Evolutionary conservation across 1,140 invertebrate species (phyloP).

Genomic region (Brachionus rubens): DNA sequence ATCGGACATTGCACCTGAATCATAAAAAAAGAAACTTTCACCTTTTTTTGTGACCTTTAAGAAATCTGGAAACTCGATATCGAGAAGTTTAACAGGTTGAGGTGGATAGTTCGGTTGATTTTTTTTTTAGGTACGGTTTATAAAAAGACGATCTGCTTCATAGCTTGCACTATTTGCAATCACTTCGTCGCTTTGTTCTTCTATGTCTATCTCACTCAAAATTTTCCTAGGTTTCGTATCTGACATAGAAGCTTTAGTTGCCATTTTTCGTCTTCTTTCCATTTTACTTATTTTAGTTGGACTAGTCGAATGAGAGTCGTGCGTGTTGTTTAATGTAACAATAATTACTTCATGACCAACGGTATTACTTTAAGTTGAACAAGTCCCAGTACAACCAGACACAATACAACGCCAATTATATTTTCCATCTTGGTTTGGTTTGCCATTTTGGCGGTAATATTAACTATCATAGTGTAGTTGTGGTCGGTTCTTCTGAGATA

Average conservation of each 20-base stretch:
- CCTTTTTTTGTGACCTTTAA: neutral
- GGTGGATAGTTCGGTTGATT: neutral
- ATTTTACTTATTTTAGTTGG: neutral
- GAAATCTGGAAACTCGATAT: no score
- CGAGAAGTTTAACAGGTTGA: no score
- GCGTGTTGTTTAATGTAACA: neutral
- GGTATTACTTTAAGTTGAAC: neutral
- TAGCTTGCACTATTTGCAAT: constrained; percentile 1
- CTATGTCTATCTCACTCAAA: neutral
- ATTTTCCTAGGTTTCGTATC: constrained; percentile 1
- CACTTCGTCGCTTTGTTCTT: neutral
- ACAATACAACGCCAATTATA: neutral
- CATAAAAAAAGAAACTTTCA: constrained; percentile 6
- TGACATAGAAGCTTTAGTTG: neutral
- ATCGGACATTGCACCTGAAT: neutral
- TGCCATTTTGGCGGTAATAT: neutral
- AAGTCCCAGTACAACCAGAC: neutral
- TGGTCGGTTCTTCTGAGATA: neutral
- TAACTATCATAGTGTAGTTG: neutral
- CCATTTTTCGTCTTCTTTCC: constrained; percentile 5
- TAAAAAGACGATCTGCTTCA: neutral
- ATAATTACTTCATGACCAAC: neutral
- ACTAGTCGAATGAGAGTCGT: constrained; percentile 1
- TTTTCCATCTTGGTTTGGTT: neutral
- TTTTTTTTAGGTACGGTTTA: constrained; percentile 2